phyloP scores from a whole-genome alignment of 2,888 invertebrate genomes.

The Brachyptera putata region DNA sequence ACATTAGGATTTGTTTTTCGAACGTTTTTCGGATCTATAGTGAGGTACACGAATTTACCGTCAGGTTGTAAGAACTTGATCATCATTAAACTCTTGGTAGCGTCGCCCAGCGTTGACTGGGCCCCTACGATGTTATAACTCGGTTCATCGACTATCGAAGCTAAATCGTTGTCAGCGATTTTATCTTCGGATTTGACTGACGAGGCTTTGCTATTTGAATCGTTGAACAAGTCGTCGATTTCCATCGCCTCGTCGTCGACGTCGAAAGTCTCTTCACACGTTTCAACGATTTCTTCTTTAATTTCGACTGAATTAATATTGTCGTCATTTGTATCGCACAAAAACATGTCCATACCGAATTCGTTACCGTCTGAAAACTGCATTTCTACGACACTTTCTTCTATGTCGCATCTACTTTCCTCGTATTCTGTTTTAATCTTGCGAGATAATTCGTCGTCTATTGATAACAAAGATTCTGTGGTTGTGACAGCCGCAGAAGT shows the following conservation, averaged over 20 bases:
- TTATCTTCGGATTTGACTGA: no score
- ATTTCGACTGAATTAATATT: neutral
- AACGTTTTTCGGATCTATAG: neutral
- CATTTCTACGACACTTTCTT: neutral
- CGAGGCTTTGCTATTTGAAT: no score
- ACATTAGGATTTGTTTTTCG: neutral
- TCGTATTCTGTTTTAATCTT: neutral
- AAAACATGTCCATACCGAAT: neutral
- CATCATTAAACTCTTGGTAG: neutral
- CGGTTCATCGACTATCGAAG: no score
- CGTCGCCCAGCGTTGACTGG: no score
- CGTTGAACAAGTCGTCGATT: no score
- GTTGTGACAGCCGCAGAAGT: neutral
- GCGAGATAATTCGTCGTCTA: no score
- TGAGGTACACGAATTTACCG: neutral
- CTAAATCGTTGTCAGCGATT: no score
- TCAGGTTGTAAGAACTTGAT: neutral
- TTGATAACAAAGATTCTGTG: neutral
- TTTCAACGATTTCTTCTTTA: constrained; percentile 1
- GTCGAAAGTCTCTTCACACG: neutral
- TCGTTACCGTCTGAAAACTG: no score
- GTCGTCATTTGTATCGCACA: neutral
- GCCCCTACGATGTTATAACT: no score
- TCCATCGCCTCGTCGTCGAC: neutral
- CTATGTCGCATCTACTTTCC: no score